Percentiles rank a stretch among this genome's conserved stretches.
phyloP scores from a whole-genome alignment of 2,888 invertebrate species.

The Hirtodrosophila confusa region DNA sequence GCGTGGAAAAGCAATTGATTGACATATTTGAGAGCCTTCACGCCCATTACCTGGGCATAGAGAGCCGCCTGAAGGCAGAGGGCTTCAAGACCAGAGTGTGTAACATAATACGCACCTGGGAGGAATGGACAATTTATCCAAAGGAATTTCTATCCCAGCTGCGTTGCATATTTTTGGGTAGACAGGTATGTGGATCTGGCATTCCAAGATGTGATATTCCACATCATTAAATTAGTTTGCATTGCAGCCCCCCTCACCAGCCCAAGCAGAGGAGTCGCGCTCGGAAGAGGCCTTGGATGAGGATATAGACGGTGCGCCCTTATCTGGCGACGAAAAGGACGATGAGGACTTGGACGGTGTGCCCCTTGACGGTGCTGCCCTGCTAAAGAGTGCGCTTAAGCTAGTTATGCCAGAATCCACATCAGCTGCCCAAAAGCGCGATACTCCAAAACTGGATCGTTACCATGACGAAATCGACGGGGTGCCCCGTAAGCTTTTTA shows the following conservation, averaged over 20 bases:
- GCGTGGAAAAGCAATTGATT: conserved; percentile 92
- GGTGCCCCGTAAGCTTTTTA: conserved; percentile 85
- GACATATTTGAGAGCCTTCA: conserved; percentile 91
- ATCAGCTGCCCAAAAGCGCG: conserved; percentile 79
- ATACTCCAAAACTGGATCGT: conserved; percentile 69
- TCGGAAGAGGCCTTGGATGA: conserved; percentile 77
- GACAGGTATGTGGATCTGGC: conserved; percentile 82
- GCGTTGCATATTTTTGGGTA: conserved; percentile 95
- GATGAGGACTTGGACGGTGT: conserved; percentile 90
- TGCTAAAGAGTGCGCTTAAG: conserved; percentile 89
- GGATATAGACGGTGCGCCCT: conserved; percentile 85
- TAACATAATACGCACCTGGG: conserved; percentile 97
- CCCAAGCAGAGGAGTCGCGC: conserved; percentile 63
- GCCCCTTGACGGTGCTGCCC: conserved; percentile 92
- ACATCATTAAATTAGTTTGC: conserved; percentile 17
- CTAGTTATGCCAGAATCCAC: conserved; percentile 81
- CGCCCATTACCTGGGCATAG: conserved; percentile 89
- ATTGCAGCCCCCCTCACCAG: conserved; percentile 52
- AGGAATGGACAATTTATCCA: conserved; percentile 98
- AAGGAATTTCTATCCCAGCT: conserved; percentile 94
- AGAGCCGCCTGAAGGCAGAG: conserved; percentile 96
- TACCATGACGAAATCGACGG: conserved; percentile 89
- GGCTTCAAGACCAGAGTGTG: conserved; percentile 96
- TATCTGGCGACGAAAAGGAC: conserved; percentile 85
- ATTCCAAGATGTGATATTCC: background rate